Conservation (phyloP, 2,113 vertebrate species). For the Tragelaphus strepsiceros region DNA sequence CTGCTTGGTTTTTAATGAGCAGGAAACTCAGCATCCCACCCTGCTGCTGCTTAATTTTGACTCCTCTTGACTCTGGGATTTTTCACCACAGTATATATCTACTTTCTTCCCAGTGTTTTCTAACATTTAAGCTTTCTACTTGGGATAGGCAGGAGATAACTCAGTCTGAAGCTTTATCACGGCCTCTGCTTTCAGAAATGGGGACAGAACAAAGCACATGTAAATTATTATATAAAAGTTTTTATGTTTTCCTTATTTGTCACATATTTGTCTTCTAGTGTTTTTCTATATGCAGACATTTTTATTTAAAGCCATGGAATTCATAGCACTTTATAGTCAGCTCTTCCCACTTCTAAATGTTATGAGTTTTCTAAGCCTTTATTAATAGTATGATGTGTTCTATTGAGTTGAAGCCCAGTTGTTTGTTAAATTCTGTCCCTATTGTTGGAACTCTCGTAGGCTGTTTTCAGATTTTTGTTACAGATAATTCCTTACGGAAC, state of each 20-base stretch:
- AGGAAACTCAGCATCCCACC: neutral
- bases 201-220: neutral
- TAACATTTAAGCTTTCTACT: neutral
- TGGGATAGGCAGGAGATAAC: neutral
- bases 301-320: constrained; percentile 22
- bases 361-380: constrained; percentile 26
- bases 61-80: neutral
- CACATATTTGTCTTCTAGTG: neutral
- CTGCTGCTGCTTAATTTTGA: constrained; percentile 3
- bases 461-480: constrained; percentile 30
- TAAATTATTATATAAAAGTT: neutral
- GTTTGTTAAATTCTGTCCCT: constrained; percentile 9
- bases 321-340: constrained; percentile 5
- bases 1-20: neutral
- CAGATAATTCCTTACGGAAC: neutral
- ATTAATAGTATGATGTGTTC: constrained; percentile 24
- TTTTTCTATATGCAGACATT: neutral
- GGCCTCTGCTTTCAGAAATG: constrained; percentile 13
- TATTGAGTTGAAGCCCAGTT: neutral
- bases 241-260: neutral
- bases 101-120: neutral
- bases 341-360: constrained; percentile 4
- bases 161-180: neutral
- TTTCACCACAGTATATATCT: neutral
- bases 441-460: neutral